Conservation (phyloP, 1,140 invertebrate species). For the Onthophagus taurus region DNA sequence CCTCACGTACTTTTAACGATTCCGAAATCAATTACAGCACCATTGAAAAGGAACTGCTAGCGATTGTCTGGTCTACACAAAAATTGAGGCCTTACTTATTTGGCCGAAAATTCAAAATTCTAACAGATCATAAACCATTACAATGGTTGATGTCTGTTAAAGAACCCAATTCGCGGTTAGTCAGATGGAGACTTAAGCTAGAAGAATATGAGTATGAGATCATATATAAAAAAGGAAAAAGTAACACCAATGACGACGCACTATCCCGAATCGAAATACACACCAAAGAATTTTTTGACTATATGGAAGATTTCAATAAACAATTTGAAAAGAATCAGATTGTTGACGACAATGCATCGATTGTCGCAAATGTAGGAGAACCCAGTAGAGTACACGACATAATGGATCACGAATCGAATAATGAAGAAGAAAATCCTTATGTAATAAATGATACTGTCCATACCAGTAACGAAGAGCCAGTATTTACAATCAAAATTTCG, state of each 20-base stretch:
- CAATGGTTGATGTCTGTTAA: slow-evolving; percentile 13
- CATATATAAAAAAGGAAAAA: slow-evolving; percentile 33
- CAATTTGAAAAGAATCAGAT: no score
- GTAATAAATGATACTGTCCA: no score
- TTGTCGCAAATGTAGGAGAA: no score
- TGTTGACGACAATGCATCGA: no score
- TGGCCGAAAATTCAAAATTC: slow-evolving; percentile 10
- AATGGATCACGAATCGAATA: no score
- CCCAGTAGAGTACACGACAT: no score
- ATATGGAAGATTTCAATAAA: no score
- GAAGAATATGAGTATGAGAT: slow-evolving; percentile 38
- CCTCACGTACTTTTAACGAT: no score
- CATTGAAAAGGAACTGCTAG: slow-evolving; percentile 11
- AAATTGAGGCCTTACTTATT: slow-evolving; percentile 8
- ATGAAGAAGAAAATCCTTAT: no score
- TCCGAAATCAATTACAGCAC: slow-evolving; percentile 1
- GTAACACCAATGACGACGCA: slow-evolving; percentile 33
- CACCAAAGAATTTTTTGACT: no score
- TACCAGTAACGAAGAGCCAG: no score
- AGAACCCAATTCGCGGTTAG: slow-evolving; percentile 12
- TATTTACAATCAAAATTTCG: no score
- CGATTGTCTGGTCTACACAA: slow-evolving; percentile 11
- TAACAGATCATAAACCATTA: slow-evolving; percentile 14
- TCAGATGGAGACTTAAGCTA: slow-evolving; percentile 12
- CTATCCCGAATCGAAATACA: slow-evolving; percentile 26